phyloP scores from a whole-genome alignment of 2,113 vertebrate species.

The Callospermophilus lateralis region DNA sequence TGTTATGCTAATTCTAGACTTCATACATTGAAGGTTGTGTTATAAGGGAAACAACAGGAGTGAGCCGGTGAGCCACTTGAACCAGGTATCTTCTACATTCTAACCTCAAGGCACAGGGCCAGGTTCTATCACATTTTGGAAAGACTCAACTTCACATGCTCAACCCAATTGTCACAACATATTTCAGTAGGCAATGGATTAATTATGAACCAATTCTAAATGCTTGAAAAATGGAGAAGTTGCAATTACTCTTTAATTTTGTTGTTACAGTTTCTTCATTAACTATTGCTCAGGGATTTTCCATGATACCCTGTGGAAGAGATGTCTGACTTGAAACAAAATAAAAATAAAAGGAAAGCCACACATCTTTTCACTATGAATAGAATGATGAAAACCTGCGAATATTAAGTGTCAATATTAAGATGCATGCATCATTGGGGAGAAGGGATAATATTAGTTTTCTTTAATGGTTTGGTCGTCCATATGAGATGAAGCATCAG shows the following conservation, averaged over 20 bases:
- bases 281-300: background rate
- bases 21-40: background rate
- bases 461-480: background rate
- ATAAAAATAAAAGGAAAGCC: background rate
- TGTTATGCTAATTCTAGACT: background rate
- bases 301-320: background rate
- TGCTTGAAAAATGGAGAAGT: background rate
- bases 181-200: background rate
- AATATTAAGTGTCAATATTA: background rate
- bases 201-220: background rate
- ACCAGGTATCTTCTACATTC: background rate
- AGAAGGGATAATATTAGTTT: background rate
- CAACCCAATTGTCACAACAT: background rate
- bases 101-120: background rate
- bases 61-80: background rate
- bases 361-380: background rate
- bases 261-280: background rate
- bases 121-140: background rate
- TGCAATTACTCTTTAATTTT: background rate
- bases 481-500: background rate
- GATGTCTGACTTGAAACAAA: background rate
- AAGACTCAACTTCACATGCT: fast-evolving
- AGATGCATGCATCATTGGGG: background rate
- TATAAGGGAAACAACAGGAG: background rate
- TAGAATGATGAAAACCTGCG: background rate